A percentile compares a stretch with the other conserved stretches of the same genome.
Evolutionary conservation across 1,140 invertebrate species (phyloP).

Genomic region (Conus betulinus): DNA sequence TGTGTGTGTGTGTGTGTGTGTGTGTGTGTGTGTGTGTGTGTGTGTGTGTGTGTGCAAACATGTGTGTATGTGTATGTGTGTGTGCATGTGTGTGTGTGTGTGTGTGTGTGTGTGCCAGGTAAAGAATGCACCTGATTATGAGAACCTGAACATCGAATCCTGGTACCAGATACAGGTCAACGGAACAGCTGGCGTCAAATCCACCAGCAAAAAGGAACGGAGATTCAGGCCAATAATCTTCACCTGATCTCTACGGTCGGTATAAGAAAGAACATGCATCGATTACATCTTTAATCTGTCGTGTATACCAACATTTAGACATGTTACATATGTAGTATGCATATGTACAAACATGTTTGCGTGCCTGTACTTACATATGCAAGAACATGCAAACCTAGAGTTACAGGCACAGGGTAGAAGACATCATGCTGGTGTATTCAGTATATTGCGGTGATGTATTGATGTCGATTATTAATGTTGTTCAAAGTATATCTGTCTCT

Average conservation of each 20-base stretch:
- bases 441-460: too few species aligned
- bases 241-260: slow-evolving; percentile 24
- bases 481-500: too few species aligned
- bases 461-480: too few species aligned
- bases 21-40: background rate
- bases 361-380: too few species aligned
- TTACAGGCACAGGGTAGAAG: too few species aligned
- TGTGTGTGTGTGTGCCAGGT: slow-evolving; percentile 25
- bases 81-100: background rate
- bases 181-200: slow-evolving; percentile 27
- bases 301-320: too few species aligned
- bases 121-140: slow-evolving; percentile 32
- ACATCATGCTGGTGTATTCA: too few species aligned
- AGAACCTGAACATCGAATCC: slow-evolving; percentile 41
- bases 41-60: background rate
- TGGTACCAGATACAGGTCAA: slow-evolving; percentile 28
- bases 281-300: too few species aligned
- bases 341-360: too few species aligned
- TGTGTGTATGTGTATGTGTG: background rate
- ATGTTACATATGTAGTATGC: too few species aligned
- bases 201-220: slow-evolving; percentile 5
- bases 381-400: too few species aligned
- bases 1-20: background rate
- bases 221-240: slow-evolving; percentile 15
- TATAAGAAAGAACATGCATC: background rate